Base-by-base conservation (phyloP, 2,888 invertebrate genomes). In the Erynnis tages region DNA sequence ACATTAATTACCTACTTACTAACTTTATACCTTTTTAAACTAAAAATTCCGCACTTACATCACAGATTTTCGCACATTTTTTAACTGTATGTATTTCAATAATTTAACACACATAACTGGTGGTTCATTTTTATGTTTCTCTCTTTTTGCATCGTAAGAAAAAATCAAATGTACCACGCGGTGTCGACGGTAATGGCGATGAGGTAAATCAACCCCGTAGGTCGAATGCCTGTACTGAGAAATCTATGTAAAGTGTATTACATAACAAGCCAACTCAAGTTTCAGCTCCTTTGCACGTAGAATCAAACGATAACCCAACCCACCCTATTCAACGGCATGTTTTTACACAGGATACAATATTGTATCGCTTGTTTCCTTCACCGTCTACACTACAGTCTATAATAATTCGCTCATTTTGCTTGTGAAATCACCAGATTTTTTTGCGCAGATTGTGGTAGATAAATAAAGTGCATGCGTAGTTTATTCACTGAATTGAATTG, bases 131-230 rank as follows among this genome's bases (percentile, higher is more conserved):
- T 82, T 80, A 65, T 90, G 84, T 87, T 90, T 91, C 78, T 85
- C 78, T 85, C 90, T 91, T 90, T 90, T 91, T 91, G 91, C 90
- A 90, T 90, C 91, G 75, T 87, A 91, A 93, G 93, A 91, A 93
- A 93, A 92, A 96, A 96, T 93, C 96, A 96, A 94, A 96, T 96
- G 96, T 96, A 96, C 93, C 96, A 96, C 92, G 96, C 96, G 85
- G 96, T 97, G 84, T 96, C 96, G 71, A 95, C 96, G 88, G 96
- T 97, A 86, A 96, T 96, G 91, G 95, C 96, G 77, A 94, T 96
- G 95, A 95, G 95, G 95, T 95, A 95, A 94, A 67, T 78, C 73
- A 76, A 76, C 79, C 87, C 84, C 67, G 75, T 89, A 87, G 84
- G 85, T 82, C 50, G 78, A 84, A 76, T 73, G 68, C 73, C 76